Percentiles rank a stretch among this genome's conserved stretches.
Evolutionary conservation across 2,888 invertebrate genomes (phyloP).

Genomic region (Spilarctia lutea): DNA sequence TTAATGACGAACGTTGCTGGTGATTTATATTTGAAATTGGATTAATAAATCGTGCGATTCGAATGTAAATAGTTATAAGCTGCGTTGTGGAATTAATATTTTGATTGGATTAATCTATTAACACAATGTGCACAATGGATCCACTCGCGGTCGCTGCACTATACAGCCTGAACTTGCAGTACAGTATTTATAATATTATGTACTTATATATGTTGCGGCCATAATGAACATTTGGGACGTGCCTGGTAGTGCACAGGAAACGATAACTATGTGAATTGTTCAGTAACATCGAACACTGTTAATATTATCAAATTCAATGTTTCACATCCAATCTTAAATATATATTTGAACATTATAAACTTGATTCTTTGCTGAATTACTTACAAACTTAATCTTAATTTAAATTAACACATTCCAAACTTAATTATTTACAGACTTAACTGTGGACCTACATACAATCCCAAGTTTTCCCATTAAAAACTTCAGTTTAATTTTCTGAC

Average conservation of each 20-base stretch:
- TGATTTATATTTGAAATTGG: slow-evolving; percentile 71
- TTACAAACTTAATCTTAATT: neutral
- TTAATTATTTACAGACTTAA: neutral
- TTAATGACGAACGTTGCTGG: slow-evolving; percentile 53
- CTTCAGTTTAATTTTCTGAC: neutral
- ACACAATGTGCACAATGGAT: slow-evolving; percentile 74
- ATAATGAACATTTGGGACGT: slow-evolving; percentile 46
- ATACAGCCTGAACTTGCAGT: slow-evolving; percentile 29
- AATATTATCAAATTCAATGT: slow-evolving; percentile 24
- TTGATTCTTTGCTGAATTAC: neutral
- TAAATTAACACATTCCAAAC: neutral
- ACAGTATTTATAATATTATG: slow-evolving; percentile 28
- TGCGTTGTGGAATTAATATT: slow-evolving; percentile 82
- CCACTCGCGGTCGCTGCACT: slow-evolving; percentile 52
- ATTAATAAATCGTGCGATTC: slow-evolving; percentile 74
- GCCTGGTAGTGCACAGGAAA: slow-evolving; percentile 47
- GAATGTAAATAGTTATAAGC: slow-evolving; percentile 78
- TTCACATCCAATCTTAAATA: neutral
- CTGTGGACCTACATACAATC: neutral
- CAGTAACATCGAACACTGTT: slow-evolving; percentile 35
- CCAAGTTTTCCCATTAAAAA: neutral
- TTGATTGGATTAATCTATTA: slow-evolving; percentile 86
- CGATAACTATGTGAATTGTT: slow-evolving; percentile 45
- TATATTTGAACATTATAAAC: neutral
- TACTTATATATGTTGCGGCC: slow-evolving; percentile 41